Evolutionary conservation across 1,140 invertebrate species (phyloP), one percentile per base, ranked within the genome.

Genomic region (Tribolium madens): DNA sequence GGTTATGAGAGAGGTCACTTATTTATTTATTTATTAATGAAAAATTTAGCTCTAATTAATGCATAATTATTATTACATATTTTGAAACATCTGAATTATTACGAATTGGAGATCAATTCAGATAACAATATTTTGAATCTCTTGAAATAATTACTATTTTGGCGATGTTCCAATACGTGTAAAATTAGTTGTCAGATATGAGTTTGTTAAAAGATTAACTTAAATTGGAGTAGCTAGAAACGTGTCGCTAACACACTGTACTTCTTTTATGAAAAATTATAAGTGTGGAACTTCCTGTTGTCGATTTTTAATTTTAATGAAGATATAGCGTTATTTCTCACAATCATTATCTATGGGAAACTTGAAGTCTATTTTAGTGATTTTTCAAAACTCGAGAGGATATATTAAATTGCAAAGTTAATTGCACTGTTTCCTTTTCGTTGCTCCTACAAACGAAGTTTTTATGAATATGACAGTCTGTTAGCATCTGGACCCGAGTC

Each of bases 11-110:
- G 50, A 14, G 14, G 13, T 31, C n/a, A 10, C 18, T 60, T 60
- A 60, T 21, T 60, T 60, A 60, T 60, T 60, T 60, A 60, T 21
- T 60, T 60, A 60, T 60, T 60, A 26, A 60, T 60, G 21, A 0
- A 60, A 31, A 10, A 26, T 1, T 60, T 7, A 9, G n/a, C 53
- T 17, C 18, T 1, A 21, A 1, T n/a, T 60, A 60, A 26, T 60
- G n/a, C n/a, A n/a, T n/a, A n/a, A n/a, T n/a, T n/a, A n/a, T n/a
- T n/a, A n/a, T n/a, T n/a, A n/a, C n/a, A n/a, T n/a, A n/a, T n/a
- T n/a, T n/a, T n/a, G n/a, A n/a, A 21, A n/a, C 53, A 26, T 10
- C 0, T 26, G 21, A 26, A 21, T 21, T 21, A 2, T 21, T 21
- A 36, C 6, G 5, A 36, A 36, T 36, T 36, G 10, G 10, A 36